These are phyloP conservation scores for Anolis apletophallus DNA, from an alignment of 2,797 vertebrate genomes.

Conservation along the genomic window DNA sequence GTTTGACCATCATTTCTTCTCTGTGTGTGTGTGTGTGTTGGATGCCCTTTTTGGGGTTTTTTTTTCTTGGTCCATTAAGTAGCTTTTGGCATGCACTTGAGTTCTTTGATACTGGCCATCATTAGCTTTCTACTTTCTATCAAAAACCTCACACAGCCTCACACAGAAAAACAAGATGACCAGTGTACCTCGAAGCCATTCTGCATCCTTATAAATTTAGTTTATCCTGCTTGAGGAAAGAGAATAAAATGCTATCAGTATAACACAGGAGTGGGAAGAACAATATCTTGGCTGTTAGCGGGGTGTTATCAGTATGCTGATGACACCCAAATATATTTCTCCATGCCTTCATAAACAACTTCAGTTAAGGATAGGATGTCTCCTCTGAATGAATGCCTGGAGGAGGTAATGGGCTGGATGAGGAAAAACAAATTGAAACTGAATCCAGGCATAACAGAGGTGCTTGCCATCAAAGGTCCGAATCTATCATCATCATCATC, in stretches of 20 bases:
- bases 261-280: neutral
- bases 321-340: too few species aligned
- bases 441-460: too few species aligned
- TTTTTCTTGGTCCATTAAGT: neutral
- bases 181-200: neutral
- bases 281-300: neutral
- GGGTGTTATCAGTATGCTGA: too few species aligned
- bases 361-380: too few species aligned
- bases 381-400: too few species aligned
- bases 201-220: neutral
- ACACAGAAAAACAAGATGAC: neutral
- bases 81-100: neutral
- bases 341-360: too few species aligned
- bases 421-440: too few species aligned
- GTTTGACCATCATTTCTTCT: neutral
- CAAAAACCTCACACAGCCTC: neutral
- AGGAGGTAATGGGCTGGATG: too few species aligned
- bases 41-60: neutral
- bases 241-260: neutral
- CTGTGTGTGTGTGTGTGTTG: neutral
- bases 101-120: neutral
- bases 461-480: too few species aligned
- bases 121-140: neutral
- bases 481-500: too few species aligned
- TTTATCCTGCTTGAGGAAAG: neutral